Evolutionary conservation across 2,113 vertebrate genomes (phyloP).

Genomic region (Prolemur simus): DNA sequence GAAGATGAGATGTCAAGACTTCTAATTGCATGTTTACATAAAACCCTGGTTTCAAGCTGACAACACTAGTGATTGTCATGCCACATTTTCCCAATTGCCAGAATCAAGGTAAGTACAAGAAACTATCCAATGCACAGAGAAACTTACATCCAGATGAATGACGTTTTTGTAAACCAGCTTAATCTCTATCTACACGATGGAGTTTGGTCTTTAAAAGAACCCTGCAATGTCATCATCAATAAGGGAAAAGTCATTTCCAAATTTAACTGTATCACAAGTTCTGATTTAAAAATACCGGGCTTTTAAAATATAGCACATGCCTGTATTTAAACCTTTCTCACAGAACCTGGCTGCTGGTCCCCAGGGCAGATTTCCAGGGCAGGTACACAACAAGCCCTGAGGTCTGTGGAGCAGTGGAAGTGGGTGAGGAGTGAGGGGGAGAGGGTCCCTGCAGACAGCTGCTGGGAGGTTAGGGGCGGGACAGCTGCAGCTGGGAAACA

Average conservation of each 20-base stretch:
- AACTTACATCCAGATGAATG: not conserved
- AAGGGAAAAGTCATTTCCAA: slow-evolving; percentile 7
- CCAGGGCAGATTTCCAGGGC: not conserved
- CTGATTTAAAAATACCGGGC: not conserved
- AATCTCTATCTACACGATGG: not conserved
- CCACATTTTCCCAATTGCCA: not conserved
- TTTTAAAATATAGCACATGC: not conserved
- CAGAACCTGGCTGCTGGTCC: not conserved
- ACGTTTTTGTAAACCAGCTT: not conserved
- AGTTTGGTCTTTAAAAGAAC: not conserved
- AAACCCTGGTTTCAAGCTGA: not conserved
- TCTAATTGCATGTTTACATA: not conserved
- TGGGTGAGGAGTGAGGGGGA: not conserved
- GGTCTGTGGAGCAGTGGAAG: not conserved
- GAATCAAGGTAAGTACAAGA: not conserved
- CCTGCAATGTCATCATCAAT: not conserved
- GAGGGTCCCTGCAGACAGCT: not conserved
- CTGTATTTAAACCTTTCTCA: not conserved
- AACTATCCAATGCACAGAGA: not conserved
- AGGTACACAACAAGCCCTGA: not conserved
- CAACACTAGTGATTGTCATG: not conserved
- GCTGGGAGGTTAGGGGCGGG: too few relatives aligned
- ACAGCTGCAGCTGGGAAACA: not conserved
- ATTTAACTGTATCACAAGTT: not conserved
- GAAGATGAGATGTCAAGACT: not conserved